Evolutionary conservation across 2,888 invertebrate genomes (phyloP), one percentile per base, ranked within the genome.

Genomic region (Heteromurus nitidus): DNA sequence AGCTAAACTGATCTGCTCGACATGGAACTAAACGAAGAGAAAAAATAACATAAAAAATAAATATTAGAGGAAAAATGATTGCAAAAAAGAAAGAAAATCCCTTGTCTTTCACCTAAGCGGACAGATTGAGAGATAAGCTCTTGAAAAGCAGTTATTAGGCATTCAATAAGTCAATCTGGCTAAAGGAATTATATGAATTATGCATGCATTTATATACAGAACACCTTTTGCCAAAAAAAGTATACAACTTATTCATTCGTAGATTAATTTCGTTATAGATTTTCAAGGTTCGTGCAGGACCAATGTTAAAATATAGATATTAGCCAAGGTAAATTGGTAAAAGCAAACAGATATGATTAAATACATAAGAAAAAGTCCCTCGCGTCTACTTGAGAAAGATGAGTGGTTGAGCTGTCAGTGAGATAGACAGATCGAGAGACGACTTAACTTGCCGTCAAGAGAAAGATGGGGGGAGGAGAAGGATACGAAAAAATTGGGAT

Each of bases 1-100:
- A 91, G 72, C 88, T 87, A 84, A 90, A 89, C 85, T 89, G 88
- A 60, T 89, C 89, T 1, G 87, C 68, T 3, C 88, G 87, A 85
- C 91, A 91, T n/a, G 84, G 47, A 22, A 68, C 73, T 77, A 42
- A 44, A 60, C 5, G 28, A 18, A 44, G 13, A 36, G 42, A 36
- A 58, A 70, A 58, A n/a, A 20, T 20, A 62, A 62, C n/a, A 20
- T 1, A 62, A 2, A 62, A 62, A 62, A 36, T 22, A 2, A 65
- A 22, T 28, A 7, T 44, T 11, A 42, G 22, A 50, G 16, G 50
- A 26, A 62, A 30, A 5, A 20, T 5, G 26, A 9, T 20, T 50
- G 5, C 22, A 11, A n/a, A n/a, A 26, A 60, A 60, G 11, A 60
- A 60, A 60, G 11, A 30, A 60, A 62, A 31, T 31, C 62, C 62